Conservation (phyloP, 2,113 vertebrate genomes). For the Artemisiospiza belli region DNA sequence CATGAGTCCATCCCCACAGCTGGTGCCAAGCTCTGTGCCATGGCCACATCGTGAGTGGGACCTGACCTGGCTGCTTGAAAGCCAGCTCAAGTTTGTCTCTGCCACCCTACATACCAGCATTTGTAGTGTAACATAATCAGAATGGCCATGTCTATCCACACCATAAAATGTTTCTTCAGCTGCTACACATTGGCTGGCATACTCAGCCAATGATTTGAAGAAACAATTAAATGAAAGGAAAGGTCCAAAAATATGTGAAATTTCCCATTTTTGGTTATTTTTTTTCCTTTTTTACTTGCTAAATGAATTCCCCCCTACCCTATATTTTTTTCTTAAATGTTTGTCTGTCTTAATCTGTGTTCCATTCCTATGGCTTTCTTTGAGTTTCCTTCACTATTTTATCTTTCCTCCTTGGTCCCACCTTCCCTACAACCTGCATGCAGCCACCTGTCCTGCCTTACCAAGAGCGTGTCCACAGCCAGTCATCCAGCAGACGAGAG, state of each 20-base stretch:
- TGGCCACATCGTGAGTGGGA: background rate
- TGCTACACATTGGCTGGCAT: background rate
- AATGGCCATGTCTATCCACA: background rate
- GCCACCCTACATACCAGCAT: background rate
- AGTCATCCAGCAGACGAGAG: conserved; percentile 77
- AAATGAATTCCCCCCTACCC: conserved; percentile 9
- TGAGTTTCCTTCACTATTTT: conserved; percentile 66
- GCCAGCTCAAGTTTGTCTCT: background rate
- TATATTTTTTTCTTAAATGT: background rate
- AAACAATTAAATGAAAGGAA: background rate
- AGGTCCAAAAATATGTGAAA: background rate
- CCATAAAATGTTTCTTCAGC: background rate
- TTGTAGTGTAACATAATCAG: background rate
- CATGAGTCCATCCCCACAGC: background rate
- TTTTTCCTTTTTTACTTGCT: conserved; percentile 47
- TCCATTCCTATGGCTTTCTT: conserved; percentile 5
- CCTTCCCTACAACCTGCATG: conserved; percentile 68
- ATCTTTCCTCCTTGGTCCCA: conserved; percentile 65
- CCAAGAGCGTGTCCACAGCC: conserved; percentile 81
- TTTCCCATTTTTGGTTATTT: background rate
- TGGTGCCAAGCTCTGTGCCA: background rate
- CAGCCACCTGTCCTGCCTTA: conserved; percentile 84
- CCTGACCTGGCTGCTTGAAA: background rate
- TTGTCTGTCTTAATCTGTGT: conserved; percentile 48
- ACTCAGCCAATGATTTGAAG: background rate